A percentile compares a stretch with the other conserved stretches of the same genome.
Conservation (phyloP, 1,140 invertebrate genomes). For the Acyrthosiphon pisum region DNA sequence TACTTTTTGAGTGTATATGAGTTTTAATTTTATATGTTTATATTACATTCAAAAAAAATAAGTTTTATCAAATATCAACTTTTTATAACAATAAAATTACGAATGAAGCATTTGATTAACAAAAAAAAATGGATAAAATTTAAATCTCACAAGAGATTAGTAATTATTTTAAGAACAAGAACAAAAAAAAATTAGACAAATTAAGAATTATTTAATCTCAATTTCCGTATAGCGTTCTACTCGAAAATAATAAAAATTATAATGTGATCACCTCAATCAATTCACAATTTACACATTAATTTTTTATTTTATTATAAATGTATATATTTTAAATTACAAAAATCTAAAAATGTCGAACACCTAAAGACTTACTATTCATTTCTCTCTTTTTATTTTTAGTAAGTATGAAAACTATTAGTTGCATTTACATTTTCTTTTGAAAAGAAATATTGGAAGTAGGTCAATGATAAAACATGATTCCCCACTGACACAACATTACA, state of each 20-base stretch:
- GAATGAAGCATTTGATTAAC: background rate
- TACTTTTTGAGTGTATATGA: too few species aligned
- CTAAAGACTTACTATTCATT: too few species aligned
- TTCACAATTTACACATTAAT: background rate
- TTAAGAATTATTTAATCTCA: background rate
- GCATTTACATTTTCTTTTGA: background rate
- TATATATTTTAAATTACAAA: background rate
- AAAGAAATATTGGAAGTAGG: background rate
- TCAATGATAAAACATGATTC: too few species aligned
- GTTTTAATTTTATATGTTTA: too few species aligned
- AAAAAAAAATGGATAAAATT: background rate
- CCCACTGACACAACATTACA: background rate
- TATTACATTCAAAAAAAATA: background rate
- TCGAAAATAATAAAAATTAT: background rate
- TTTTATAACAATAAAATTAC: background rate
- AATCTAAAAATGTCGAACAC: background rate
- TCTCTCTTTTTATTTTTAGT: background rate
- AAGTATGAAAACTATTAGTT: background rate
- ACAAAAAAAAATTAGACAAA: background rate
- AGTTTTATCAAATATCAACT: background rate
- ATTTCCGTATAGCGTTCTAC: background rate
- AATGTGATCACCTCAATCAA: background rate
- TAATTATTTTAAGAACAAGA: background rate
- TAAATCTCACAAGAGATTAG: background rate
- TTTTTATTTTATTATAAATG: background rate